Percentiles rank a stretch among this genome's conserved stretches.
These are phyloP conservation scores for Zaprionus bogoriensis DNA, from an alignment of 2,888 invertebrate genomes.

Conservation along the genomic window DNA sequence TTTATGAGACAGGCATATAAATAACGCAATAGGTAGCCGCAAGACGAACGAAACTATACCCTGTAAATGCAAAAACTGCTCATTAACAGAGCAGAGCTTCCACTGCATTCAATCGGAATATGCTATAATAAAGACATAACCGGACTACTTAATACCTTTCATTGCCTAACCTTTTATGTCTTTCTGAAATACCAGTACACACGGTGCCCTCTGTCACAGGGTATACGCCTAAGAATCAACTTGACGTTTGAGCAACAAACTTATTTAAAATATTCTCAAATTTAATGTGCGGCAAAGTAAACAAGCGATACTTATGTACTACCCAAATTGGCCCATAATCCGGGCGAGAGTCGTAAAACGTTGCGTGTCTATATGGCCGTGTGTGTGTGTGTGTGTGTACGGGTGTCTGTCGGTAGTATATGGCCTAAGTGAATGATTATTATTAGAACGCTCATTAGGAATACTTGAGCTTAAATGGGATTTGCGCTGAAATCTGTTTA, in stretches of 20 bases:
- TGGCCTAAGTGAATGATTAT: slow-evolving; percentile 53
- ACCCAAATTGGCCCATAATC: slow-evolving; percentile 48
- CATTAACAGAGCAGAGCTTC: neutral
- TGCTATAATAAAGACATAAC: no score
- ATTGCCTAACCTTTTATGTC: no score
- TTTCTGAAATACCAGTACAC: no score
- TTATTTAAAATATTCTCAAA: slow-evolving; percentile 46
- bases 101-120: no score
- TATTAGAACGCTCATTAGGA: slow-evolving; percentile 49
- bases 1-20: slow-evolving; percentile 42
- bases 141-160: no score
- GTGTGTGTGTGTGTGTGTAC: neutral
- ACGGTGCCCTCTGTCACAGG: slow-evolving; percentile 4
- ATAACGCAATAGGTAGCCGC: slow-evolving; percentile 17
- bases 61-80: neutral
- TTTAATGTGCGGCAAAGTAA: slow-evolving; percentile 60
- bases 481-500: slow-evolving; percentile 20
- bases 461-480: slow-evolving; percentile 35
- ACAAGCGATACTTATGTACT: slow-evolving; percentile 53
- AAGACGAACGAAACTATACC: slow-evolving; percentile 1
- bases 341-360: slow-evolving; percentile 40
- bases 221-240: slow-evolving; percentile 43
- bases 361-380: neutral
- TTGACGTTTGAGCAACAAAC: slow-evolving; percentile 26
- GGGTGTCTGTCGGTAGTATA: slow-evolving; percentile 1